These are phyloP conservation scores for Pygoscelis antarcticus DNA, from an alignment of 2,113 vertebrate species.

Conservation along the genomic window DNA sequence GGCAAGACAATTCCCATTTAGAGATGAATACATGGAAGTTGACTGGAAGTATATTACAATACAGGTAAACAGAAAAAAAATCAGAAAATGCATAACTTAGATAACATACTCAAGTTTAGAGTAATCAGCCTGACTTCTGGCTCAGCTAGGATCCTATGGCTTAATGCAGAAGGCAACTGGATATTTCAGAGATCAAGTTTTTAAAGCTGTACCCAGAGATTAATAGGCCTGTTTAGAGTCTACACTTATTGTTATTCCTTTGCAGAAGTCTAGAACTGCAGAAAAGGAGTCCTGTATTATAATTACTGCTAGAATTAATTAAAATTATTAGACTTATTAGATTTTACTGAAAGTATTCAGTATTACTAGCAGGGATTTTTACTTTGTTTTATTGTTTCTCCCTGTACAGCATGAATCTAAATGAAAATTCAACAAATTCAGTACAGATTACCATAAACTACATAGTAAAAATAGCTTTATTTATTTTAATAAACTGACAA, in stretches of 20 bases:
- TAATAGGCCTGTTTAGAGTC: not conserved
- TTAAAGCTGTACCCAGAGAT: not conserved
- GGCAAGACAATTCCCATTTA: constrained; percentile 80
- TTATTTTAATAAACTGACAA: not conserved
- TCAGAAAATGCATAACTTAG: not conserved
- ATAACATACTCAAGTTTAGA: not conserved
- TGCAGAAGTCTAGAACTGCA: not conserved
- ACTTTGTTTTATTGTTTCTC: not conserved
- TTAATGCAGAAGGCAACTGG: not conserved
- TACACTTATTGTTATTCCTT: not conserved
- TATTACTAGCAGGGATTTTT: not conserved
- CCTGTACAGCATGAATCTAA: not conserved
- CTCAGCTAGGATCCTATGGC: not conserved
- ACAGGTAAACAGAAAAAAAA: constrained; percentile 10
- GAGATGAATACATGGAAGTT: accelerated
- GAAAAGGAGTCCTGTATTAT: not conserved
- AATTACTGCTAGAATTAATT: not conserved
- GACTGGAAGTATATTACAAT: not conserved
- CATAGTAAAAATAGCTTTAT: not conserved
- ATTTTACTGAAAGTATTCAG: not conserved
- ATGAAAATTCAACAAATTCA: not conserved
- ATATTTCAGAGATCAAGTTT: not conserved
- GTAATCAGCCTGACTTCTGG: not conserved
- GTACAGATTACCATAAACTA: not conserved
- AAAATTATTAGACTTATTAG: not conserved